phyloP scores from a whole-genome alignment of 2,888 invertebrate genomes.

The Trichogramma evanescens region DNA sequence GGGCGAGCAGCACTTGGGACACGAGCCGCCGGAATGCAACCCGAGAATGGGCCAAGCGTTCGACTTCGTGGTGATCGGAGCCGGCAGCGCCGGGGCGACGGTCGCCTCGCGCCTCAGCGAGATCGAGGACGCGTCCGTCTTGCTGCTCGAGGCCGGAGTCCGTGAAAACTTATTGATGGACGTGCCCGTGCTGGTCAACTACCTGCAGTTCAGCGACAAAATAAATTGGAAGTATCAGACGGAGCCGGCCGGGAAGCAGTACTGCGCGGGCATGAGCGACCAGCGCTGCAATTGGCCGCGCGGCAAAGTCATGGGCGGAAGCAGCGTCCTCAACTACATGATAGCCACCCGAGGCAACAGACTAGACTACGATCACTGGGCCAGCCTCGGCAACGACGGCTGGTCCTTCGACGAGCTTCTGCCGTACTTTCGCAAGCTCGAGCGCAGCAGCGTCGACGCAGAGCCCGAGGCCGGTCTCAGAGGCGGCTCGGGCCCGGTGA shows the following conservation, averaged over 20 bases:
- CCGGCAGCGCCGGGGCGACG: slow-evolving; percentile 73
- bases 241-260: slow-evolving; percentile 60
- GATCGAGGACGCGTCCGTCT: slow-evolving; percentile 59
- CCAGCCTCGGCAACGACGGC: slow-evolving; percentile 61
- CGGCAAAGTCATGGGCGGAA: slow-evolving; percentile 78
- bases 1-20: slow-evolving; percentile 50
- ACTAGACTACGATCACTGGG: slow-evolving; percentile 73
- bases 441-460: slow-evolving; percentile 50
- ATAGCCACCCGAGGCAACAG: slow-evolving; percentile 67
- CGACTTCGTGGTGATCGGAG: slow-evolving; percentile 73
- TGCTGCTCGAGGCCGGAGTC: slow-evolving; percentile 67
- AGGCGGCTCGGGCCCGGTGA: slow-evolving; percentile 53
- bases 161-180: slow-evolving; percentile 68
- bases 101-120: slow-evolving; percentile 68
- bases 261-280: slow-evolving; percentile 55
- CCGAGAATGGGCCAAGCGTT: slow-evolving; percentile 53
- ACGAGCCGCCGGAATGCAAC: slow-evolving; percentile 53
- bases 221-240: slow-evolving; percentile 79
- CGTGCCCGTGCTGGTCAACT: slow-evolving; percentile 64
- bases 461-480: slow-evolving; percentile 24
- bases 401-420: slow-evolving; percentile 69
- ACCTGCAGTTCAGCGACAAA: slow-evolving; percentile 59
- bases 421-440: slow-evolving; percentile 72
- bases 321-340: slow-evolving; percentile 74
- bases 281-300: slow-evolving; percentile 43